Evolutionary conservation across 2,888 invertebrate species (phyloP).

Genomic region (Tiliacea citrago): DNA sequence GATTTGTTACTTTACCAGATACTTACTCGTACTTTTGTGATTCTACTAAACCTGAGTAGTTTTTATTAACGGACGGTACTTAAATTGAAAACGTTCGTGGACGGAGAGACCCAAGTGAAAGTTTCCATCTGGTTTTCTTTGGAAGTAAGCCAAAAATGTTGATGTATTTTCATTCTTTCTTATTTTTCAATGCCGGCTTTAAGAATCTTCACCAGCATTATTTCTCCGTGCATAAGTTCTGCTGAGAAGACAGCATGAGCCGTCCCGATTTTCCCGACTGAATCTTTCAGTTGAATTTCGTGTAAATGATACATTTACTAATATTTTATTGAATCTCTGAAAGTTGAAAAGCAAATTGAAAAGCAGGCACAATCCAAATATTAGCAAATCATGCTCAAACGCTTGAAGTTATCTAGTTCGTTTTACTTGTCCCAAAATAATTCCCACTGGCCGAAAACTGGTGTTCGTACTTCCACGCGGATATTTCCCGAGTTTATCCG

Average conservation of each 20-base stretch:
- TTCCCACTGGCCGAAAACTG: slow-evolving; percentile 66
- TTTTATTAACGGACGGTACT: not conserved
- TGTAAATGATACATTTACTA: not conserved
- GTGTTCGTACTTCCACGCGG: slow-evolving; percentile 77
- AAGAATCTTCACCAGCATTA: not conserved
- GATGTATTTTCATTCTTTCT: not conserved
- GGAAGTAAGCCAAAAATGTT: not conserved
- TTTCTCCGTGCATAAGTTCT: too few species aligned
- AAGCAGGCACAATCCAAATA: not conserved
- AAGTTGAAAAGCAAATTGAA: not conserved
- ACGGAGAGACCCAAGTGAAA: not conserved
- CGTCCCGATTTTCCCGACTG: too few species aligned
- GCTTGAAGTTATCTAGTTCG: not conserved
- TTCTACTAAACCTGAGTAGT: not conserved
- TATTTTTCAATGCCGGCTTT: not conserved
- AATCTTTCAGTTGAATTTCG: not conserved
- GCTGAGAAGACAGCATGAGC: too few species aligned
- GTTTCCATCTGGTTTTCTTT: not conserved
- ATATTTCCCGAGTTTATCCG: slow-evolving; percentile 83
- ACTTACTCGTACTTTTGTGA: not conserved
- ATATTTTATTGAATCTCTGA: not conserved
- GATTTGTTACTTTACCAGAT: not conserved
- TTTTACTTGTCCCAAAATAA: slow-evolving; percentile 26
- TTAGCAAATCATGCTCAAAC: not conserved
- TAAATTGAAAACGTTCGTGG: not conserved